Base-by-base conservation (phyloP, 2,888 invertebrate species). In the Chloroclysta siterata region DNA sequence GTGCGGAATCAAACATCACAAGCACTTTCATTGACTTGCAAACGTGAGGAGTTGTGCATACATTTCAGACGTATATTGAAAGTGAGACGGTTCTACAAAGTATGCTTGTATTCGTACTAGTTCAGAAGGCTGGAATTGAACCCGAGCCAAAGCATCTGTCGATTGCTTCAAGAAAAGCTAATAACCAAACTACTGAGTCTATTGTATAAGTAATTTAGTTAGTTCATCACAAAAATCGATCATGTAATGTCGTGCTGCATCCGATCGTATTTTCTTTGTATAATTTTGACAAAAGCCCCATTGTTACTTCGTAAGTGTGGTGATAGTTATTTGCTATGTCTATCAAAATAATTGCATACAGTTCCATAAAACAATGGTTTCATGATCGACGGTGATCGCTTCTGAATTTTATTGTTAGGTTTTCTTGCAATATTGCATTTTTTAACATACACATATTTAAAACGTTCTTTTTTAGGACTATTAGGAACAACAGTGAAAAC, bases 311-410 rank as follows among this genome's bases (percentile, higher is more conserved):
- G 55, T 72, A 15, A 50, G 62, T 41, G 47, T 54, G 55, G 72
- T 72, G 33, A n/a, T n/a, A n/a, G n/a, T n/a, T n/a, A n/a, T n/a
- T 6, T 33, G 8, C 8, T 33, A n/a, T 73, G 70, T 66, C 71
- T 73, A 74, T 75, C 76, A 67, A 66, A 72, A 80, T 83, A 80
- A 83, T 79, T 72, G 72, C 55, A 53, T 54, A 11, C 36, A 65
- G 73, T 89, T 87, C 81, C 78, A 79, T 83, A 82, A 85, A 70
- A 59, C 78, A 66, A 84, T 86, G 88, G 86, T 76, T 76, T 8
- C 51, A 22, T 56, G 70, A 72, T 74, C 74, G 81, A 82, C 78
- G 83, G 85, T 85, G 85, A 84, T 84, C 77, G 73, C 73, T 72
- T 65, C 50, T 61, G 64, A 73, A 74, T 64, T 63, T 63, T 53